Conservation (phyloP, 37 sponge, comb jelly and placozoan species). For the Spongilla lacustris region DNA sequence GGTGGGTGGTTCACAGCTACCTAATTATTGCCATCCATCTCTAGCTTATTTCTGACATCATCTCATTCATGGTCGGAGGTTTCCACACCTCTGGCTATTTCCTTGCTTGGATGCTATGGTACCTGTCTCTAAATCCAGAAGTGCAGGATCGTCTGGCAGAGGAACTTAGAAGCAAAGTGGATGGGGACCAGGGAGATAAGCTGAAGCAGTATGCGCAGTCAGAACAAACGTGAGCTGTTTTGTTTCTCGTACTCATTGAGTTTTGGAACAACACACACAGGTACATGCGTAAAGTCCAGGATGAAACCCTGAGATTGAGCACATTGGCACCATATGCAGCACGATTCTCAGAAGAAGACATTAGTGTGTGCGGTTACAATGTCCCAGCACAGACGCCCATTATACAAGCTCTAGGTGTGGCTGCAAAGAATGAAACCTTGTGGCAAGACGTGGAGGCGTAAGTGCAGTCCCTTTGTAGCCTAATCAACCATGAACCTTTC, state of each 20-base stretch:
- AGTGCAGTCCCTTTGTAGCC: neutral
- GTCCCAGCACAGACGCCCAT: conserved; percentile 84
- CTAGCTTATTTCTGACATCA: conserved; percentile 57
- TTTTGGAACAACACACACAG: neutral
- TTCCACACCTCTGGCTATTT: conserved; percentile 87
- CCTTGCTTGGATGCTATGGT: conserved; percentile 50
- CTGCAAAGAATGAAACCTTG: conserved; percentile 47
- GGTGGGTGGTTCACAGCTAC: neutral
- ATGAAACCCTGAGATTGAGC: conserved; percentile 87
- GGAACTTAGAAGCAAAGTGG: conserved; percentile 47
- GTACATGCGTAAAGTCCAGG: conserved; percentile 74
- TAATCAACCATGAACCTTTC: neutral
- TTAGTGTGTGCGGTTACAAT: conserved; percentile 63
- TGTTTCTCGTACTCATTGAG: neutral
- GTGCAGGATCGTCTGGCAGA: conserved; percentile 49
- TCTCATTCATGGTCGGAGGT: conserved; percentile 88
- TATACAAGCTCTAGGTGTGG: conserved; percentile 90
- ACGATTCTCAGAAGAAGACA: conserved; percentile 67
- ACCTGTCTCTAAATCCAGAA: conserved; percentile 57
- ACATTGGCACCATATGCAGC: conserved; percentile 87
- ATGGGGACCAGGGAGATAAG: conserved; percentile 28
- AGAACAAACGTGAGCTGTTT: conserved; percentile 4
- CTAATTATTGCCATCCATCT: neutral
- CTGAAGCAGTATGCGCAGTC: conserved; percentile 55
- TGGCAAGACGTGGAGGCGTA: conserved; percentile 63